A percentile compares a stretch with the other conserved stretches of the same genome.
Evolutionary conservation across 2,797 vertebrate genomes (phyloP).

Genomic region (Bryconaethiops microstoma): DNA sequence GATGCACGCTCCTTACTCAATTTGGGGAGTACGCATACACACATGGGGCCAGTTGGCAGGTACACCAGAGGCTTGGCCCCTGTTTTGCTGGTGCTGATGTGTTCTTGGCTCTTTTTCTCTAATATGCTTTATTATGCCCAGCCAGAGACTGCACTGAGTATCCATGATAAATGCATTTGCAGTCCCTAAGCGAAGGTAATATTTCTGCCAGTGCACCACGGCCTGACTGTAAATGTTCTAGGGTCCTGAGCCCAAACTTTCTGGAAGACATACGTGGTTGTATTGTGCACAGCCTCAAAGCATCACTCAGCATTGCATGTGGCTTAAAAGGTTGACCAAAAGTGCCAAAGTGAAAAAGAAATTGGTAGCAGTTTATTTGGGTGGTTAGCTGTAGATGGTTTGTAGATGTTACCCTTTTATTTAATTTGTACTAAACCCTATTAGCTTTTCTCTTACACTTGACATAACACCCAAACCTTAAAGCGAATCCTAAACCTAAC

Average conservation of each 20-base stretch:
- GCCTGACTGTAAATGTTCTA: slow-evolving; percentile 16
- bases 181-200: slow-evolving; percentile 21
- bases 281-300: neutral
- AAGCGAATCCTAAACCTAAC: neutral
- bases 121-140: slow-evolving; percentile 66
- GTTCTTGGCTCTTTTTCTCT: slow-evolving; percentile 61
- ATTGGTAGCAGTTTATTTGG: no score
- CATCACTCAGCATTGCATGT: neutral
- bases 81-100: slow-evolving; percentile 61
- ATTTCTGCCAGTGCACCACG: slow-evolving; percentile 62
- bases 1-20: slow-evolving; percentile 59
- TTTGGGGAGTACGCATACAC: slow-evolving; percentile 52
- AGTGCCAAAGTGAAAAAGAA: no score
- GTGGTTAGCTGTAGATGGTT: no score
- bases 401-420: no score
- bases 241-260: neutral
- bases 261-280: neutral
- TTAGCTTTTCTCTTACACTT: neutral
- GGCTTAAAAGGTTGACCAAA: neutral
- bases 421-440: no score
- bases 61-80: slow-evolving; percentile 60
- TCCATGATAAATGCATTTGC: slow-evolving; percentile 68
- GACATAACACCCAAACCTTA: neutral
- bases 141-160: slow-evolving; percentile 62
- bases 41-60: slow-evolving; percentile 66